phyloP scores from a whole-genome alignment of 2,888 invertebrate genomes.

The Eupithecia subfuscata region DNA sequence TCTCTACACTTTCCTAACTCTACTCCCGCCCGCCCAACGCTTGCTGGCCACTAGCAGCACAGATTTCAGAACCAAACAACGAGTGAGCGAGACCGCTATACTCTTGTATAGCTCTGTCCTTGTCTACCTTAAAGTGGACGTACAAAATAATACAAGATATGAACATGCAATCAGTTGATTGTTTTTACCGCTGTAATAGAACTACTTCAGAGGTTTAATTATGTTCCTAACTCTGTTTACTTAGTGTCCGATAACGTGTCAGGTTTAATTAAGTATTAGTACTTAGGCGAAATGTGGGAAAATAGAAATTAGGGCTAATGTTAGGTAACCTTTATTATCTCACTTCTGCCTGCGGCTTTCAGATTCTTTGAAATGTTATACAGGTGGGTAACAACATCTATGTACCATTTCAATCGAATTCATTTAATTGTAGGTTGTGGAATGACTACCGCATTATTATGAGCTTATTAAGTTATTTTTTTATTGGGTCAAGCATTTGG shows the following conservation, averaged over 20 bases:
- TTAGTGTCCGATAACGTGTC: slow-evolving; percentile 10
- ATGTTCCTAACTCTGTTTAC: slow-evolving; percentile 41
- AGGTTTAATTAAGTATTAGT: neutral
- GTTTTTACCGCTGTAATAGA: slow-evolving; percentile 72
- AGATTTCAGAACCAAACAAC: slow-evolving; percentile 65
- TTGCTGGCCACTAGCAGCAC: slow-evolving; percentile 69
- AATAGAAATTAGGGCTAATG: no score
- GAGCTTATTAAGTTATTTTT: no score
- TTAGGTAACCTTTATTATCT: neutral
- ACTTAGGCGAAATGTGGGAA: neutral
- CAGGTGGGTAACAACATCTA: neutral
- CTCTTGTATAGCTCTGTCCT: slow-evolving; percentile 48
- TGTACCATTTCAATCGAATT: neutral
- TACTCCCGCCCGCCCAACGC: slow-evolving; percentile 68
- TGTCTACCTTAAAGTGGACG: slow-evolving; percentile 59
- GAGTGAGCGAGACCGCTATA: slow-evolving; percentile 54
- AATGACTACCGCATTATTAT: no score
- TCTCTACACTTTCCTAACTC: slow-evolving; percentile 52
- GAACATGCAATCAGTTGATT: slow-evolving; percentile 80
- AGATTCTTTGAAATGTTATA: neutral
- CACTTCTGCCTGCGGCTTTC: neutral
- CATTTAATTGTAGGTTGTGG: neutral
- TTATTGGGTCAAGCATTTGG: no score
- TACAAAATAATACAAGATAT: slow-evolving; percentile 61
- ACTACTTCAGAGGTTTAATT: slow-evolving; percentile 67